Evolutionary conservation across 1,140 invertebrate species (phyloP), one percentile per base, ranked within the genome.

Genomic region (Eupristina koningsbergeri): DNA sequence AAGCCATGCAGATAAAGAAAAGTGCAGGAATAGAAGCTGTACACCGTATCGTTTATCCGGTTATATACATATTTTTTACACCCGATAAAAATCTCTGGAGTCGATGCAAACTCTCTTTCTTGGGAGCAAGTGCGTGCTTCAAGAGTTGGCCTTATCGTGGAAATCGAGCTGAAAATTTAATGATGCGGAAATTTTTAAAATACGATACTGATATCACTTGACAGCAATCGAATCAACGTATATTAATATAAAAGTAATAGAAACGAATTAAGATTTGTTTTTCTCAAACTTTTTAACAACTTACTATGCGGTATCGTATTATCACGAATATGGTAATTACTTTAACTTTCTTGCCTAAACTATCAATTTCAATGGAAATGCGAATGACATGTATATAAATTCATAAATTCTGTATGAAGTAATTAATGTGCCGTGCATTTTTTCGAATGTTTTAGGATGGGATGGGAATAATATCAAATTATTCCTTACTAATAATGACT

Each of bases 31-130:
- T 34, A 71, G 63, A 75, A 75, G 71, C 71, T 64, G 73, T 29
- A 19, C 13, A 29, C 31, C 47, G 34, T 34, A 45, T 13, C 26
- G 34, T 45, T 29, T 36, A 45, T 73, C 61, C 36, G 41, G 75
- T 78, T 78, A 73, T 61, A 31, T 50, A 34, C 47, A 31, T 64
- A 61, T 19, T 83, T 78, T 76, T 78, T 71, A 61, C 61, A 67
- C 64, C 61, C 67, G 83, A 84, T 84, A 80, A 84, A 83, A 84
- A 84, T 84, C 83, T 80, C 58, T n/a, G n/a, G 34, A 79, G 69
- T 58, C 58, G 22, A 61, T 63, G 50, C 50, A 41, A 47, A 63
- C 29, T 78, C 64, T 63, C 36, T 39, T 78, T 78, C 17, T 83
- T 69, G 22, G 2, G 11, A 71, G 45, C 36, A 53, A 71, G n/a